Conservation (phyloP, 2,888 invertebrate species). For the Noctua pronuba region DNA sequence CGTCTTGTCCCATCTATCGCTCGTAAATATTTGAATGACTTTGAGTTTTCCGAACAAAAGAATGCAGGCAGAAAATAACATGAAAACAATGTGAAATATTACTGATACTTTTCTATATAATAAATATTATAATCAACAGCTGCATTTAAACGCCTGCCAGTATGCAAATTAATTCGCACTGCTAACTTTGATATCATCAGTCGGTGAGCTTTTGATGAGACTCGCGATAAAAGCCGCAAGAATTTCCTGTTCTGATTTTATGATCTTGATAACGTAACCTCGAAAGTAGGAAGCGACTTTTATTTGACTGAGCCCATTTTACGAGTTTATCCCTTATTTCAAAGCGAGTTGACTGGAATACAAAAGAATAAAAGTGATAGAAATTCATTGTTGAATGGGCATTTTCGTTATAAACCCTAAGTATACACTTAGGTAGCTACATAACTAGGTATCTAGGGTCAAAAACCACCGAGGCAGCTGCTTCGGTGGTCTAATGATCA, state of each 20-base stretch:
- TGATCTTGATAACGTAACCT: neutral
- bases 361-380: neutral
- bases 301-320: neutral
- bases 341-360: neutral
- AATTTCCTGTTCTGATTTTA: constrained; percentile 13
- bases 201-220: neutral
- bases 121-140: neutral
- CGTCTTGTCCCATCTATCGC: too few species aligned
- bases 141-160: neutral
- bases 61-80: too few species aligned
- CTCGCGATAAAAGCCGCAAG: neutral
- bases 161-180: constrained; percentile 11
- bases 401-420: neutral
- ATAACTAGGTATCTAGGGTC: too few species aligned
- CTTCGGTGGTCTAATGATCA: too few species aligned
- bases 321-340: neutral
- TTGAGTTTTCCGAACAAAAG: neutral
- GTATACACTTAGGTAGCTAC: too few species aligned
- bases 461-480: too few species aligned
- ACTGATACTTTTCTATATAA: neutral
- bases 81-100: too few species aligned
- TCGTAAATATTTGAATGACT: too few species aligned
- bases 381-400: neutral
- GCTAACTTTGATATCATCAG: neutral
- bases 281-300: neutral